Evolutionary conservation across 2,113 vertebrate genomes (phyloP).

Genomic region (Chlorodrepanis virens): DNA sequence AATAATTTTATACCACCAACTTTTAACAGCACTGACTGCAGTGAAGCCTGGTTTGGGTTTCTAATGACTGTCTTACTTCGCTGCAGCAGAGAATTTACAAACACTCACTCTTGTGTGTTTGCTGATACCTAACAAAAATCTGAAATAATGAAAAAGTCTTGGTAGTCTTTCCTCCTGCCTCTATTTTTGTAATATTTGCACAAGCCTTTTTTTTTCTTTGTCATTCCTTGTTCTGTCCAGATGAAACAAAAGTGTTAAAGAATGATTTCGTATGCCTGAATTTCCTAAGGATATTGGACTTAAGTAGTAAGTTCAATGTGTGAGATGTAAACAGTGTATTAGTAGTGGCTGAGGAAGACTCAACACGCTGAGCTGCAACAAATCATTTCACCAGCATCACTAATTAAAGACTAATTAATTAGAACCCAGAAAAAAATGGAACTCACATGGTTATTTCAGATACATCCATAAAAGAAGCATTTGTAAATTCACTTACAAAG

Average conservation of each 20-base stretch:
- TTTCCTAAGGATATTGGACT: not conserved
- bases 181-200: not conserved
- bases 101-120: accelerated
- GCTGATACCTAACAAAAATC: not conserved
- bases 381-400: not conserved
- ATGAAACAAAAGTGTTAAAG: not conserved
- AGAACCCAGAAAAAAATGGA: not conserved
- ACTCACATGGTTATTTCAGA: not conserved
- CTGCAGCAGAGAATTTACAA: not conserved
- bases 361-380: not conserved
- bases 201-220: not conserved
- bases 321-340: not conserved
- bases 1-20: not conserved
- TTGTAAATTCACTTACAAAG: not conserved
- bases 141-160: not conserved
- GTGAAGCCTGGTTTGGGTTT: not conserved
- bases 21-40: not conserved
- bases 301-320: not conserved
- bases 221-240: not conserved
- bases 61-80: not conserved
- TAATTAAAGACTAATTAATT: not conserved
- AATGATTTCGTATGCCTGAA: not conserved
- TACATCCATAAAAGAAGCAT: not conserved
- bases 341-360: too few relatives aligned
- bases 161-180: not conserved